Evolutionary conservation across 2,888 invertebrate species (phyloP), one percentile per base, ranked within the genome.

Genomic region (Drosophila testacea): DNA sequence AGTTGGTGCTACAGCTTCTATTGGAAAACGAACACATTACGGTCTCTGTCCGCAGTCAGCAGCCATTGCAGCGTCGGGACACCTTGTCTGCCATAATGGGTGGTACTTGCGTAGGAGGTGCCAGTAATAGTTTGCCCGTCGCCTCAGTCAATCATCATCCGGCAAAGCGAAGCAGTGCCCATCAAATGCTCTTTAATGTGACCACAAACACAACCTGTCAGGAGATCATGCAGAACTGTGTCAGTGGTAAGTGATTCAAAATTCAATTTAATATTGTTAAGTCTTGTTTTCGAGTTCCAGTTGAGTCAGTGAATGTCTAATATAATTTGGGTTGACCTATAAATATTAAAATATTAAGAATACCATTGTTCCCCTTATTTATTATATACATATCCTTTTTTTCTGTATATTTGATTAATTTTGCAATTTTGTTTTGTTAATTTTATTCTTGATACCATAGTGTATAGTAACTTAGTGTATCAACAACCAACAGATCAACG

Each of bases 1-100:
- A 98, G 57, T 93, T 98, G 65, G 95, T 98, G 76, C 93, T 98
- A 59, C 97, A 98, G 88, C 94, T 98, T 62, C 93, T 98, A 73
- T 93, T 98, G 73, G 97, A 98, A 88, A 96, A 96, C 88, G 97
- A 98, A 93, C 96, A 96, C 83, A 95, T 96, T 70, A 94, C 95
- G 28, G 96, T 98, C 28, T 96, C 96, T 79, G 94, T 98, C 65
- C 93, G 93, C 82, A 94, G 93, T 56, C 90, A 91, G 48, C 90
- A 91, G 65, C 89, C 92, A 1, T 67, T 93, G 38, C 91, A 92
- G 57, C 90, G 91, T 22, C 86, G 90, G 4, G 92, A 92, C 46
- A 78, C 83, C 0, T 59, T 83, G 16, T 78, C 90, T 0, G 80
- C 82, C 44, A 77, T 83, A 6, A 80, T 90, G 56, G 78, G 76